A percentile compares a stretch with the other conserved stretches of the same genome.
Conservation (phyloP, 2,113 vertebrate species). For the Daphoenositta chrysoptera region DNA sequence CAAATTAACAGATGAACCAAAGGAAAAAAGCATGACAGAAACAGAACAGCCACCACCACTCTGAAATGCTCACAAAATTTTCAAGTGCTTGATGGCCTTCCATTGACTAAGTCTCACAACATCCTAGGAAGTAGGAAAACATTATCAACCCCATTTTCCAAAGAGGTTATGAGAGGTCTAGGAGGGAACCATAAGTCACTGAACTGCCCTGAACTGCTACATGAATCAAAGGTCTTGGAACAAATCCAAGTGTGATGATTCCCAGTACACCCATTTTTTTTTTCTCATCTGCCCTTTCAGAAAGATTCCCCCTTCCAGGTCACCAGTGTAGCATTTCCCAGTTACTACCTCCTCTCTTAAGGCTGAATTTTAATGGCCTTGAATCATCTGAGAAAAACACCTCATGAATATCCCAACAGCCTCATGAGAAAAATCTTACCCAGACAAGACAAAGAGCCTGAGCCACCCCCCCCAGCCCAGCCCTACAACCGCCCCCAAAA, state of each 20-base stretch:
- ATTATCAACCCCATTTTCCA: not conserved
- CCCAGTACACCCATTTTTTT: not conserved
- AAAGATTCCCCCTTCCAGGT: not conserved
- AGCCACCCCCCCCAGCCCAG: not conserved
- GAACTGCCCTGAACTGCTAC: not conserved
- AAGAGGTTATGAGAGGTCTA: not conserved
- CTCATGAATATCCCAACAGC: not conserved
- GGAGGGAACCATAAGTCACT: not conserved
- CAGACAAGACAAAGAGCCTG: not conserved
- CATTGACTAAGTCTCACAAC: not conserved
- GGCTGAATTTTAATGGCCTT: not conserved
- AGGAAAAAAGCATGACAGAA: not conserved
- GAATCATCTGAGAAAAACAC: not conserved
- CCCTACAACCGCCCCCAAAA: accelerated
- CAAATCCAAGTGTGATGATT: not conserved
- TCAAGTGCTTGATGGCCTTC: not conserved
- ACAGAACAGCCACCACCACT: not conserved
- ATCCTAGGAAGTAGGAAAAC: not conserved
- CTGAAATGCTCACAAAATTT: not conserved
- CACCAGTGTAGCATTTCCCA: not conserved
- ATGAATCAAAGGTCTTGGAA: not conserved
- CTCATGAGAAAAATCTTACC: not conserved
- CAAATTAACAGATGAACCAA: not conserved
- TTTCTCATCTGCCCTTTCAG: not conserved
- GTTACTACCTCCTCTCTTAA: not conserved